Evolutionary conservation across 2,888 invertebrate species (phyloP), one percentile per base, ranked within the genome.

Genomic region (Eristalinus aeneus): DNA sequence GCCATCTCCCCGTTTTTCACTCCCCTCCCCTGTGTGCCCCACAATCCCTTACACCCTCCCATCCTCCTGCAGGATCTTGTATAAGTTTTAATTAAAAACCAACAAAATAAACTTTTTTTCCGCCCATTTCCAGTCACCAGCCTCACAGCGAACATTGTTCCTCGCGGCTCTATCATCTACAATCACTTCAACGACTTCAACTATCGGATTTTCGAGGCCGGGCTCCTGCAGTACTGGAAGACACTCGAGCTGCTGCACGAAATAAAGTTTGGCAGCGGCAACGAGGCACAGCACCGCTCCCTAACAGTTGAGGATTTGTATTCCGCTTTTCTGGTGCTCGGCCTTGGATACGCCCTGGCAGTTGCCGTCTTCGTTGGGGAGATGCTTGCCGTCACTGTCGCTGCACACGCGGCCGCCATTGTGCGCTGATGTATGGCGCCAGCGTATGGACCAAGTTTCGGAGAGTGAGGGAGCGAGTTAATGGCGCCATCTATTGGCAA

Each of bases 21-120:
- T 34, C 1, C 6, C 34, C 34, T 9, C 8, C 1, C 10, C 8
- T n/a, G 2, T 16, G 46, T n/a, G 1, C 10, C 32, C 54, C 53
- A 20, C 36, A n/a, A n/a, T n/a, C 16, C 31, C 23, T 39, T 32
- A 3, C 46, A n/a, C 16, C 5, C 46, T 6, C 39, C 5, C 1
- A 4, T n/a, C 39, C n/a, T n/a, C n/a, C 39, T 46, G n/a, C n/a
- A 46, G 27, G 27, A n/a, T 46, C 46, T 46, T 76, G 53, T 56
- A 80, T 46, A 86, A 86, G 73, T 86, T 86, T 86, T 86, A 86
- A 86, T 86, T 86, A 86, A 86, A 86, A 81, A 81, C 77, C 85
- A 82, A 86, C 85, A 86, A 81, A 86, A 85, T 80, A 84, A 79
- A 83, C 27, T 78, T 74, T 61, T 71, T 36, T 53, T 61, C 69